Evolutionary conservation across 1,140 invertebrate genomes (phyloP).

Genomic region (Macrostomum lignano): DNA sequence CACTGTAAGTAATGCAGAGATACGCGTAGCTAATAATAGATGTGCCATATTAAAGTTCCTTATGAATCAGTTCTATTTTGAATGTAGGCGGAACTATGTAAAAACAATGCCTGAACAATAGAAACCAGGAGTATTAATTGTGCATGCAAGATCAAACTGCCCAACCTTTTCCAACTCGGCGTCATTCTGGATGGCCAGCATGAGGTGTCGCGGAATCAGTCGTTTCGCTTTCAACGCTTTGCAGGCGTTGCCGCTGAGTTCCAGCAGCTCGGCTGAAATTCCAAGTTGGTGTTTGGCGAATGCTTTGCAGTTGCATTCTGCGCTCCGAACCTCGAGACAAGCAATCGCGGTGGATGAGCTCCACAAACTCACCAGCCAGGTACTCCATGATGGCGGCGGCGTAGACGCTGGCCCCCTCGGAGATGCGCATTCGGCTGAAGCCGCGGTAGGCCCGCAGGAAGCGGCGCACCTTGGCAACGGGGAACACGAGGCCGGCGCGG

Average conservation of each 20-base stretch:
- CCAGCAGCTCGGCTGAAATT: conserved; percentile 5
- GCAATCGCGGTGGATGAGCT: not conserved
- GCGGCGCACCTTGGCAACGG: conserved; percentile 33
- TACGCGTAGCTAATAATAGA: too few species aligned
- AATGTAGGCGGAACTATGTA: too few species aligned
- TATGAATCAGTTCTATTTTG: too few species aligned
- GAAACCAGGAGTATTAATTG: too few species aligned
- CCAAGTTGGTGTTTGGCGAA: too few species aligned
- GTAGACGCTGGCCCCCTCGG: conserved; percentile 32
- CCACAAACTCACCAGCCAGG: conserved; percentile 25
- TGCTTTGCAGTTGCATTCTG: too few species aligned
- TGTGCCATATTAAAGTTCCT: too few species aligned
- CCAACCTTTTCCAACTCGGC: conserved; percentile 4
- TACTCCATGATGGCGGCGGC: conserved; percentile 34
- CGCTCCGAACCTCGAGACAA: too few species aligned
- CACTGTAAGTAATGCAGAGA: too few species aligned
- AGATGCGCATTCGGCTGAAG: conserved; percentile 29
- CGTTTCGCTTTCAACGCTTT: conserved; percentile 4
- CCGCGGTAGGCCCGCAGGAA: conserved; percentile 20
- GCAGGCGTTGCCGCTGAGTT: conserved; percentile 3
- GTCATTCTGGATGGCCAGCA: conserved; percentile 4
- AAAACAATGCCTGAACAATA: too few species aligned
- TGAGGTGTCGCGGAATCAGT: conserved; percentile 3
- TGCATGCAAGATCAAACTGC: too few species aligned
- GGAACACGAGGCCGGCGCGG: conserved; percentile 38